Evolutionary conservation across 2,888 invertebrate genomes (phyloP).

Genomic region (Hylaea fasciaria): DNA sequence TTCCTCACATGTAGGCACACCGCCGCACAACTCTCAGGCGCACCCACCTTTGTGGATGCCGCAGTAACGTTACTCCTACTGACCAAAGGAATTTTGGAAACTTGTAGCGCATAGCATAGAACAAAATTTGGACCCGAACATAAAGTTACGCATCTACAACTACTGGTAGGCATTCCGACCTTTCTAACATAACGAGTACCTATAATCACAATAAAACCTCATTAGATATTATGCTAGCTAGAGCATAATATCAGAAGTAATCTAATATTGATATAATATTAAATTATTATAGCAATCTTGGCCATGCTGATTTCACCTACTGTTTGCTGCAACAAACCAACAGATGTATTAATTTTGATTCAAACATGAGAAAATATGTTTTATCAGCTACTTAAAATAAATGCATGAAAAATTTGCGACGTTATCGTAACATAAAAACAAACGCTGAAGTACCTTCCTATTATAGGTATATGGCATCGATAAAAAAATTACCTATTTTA

Average conservation of each 20-base stretch:
- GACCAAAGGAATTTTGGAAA: constrained; percentile 26
- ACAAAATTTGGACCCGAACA: constrained; percentile 54
- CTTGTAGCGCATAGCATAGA: constrained; percentile 36
- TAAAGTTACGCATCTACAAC: constrained; percentile 26
- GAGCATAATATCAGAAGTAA: constrained; percentile 9
- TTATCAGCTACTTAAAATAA: constrained; percentile 25
- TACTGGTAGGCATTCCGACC: constrained; percentile 20
- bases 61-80: constrained; percentile 22
- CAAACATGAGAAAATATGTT: constrained; percentile 8
- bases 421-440: constrained; percentile 5
- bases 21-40: constrained; percentile 58
- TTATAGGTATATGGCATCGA: constrained; percentile 31
- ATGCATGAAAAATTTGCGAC: constrained; percentile 30
- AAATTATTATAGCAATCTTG: constrained; percentile 20
- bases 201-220: constrained; percentile 1
- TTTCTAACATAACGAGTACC: background rate
- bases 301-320: background rate
- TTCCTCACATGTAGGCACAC: constrained; percentile 49
- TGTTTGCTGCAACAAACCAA: constrained; percentile 9
- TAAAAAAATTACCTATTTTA: constrained; percentile 9
- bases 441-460: constrained; percentile 5
- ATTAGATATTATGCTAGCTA: constrained; percentile 12
- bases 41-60: constrained; percentile 29
- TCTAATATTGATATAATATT: constrained; percentile 12
- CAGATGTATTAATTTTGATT: constrained; percentile 13